A percentile compares a stretch with the other conserved stretches of the same genome.
Evolutionary conservation across 2,113 vertebrate genomes (phyloP).

Genomic region (Picathartes gymnocephalus): DNA sequence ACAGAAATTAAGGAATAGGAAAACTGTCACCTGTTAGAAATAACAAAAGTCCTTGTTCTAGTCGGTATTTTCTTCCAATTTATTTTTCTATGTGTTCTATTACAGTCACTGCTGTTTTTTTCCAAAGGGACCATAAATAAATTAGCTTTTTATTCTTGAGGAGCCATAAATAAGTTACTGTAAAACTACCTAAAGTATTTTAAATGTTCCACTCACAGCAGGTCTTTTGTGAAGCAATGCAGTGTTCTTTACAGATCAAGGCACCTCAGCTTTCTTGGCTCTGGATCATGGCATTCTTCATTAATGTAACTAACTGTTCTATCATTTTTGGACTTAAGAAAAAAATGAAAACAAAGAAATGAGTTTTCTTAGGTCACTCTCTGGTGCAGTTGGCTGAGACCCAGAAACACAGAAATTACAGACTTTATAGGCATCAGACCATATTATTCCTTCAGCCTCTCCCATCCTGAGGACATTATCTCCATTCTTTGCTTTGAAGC

Average conservation of each 20-base stretch:
- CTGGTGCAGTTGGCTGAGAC: neutral
- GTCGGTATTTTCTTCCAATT: neutral
- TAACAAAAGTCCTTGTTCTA: neutral
- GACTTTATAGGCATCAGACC: neutral
- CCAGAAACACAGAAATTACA: neutral
- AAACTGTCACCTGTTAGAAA: neutral
- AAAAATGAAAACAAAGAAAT: neutral
- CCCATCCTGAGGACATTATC: neutral
- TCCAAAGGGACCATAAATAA: neutral
- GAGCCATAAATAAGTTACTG: neutral
- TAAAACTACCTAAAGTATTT: neutral
- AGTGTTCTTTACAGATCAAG: neutral
- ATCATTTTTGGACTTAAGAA: neutral
- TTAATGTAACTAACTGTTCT: neutral
- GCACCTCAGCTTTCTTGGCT: neutral
- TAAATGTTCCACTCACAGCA: neutral
- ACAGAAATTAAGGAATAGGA: neutral
- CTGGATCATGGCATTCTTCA: neutral
- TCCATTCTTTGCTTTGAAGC: neutral
- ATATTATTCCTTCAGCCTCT: neutral
- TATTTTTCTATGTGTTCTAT: neutral
- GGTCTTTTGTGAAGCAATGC: neutral
- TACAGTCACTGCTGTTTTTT: neutral
- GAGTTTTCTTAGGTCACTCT: neutral
- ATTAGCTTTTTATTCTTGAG: neutral